A percentile compares a stretch with the other conserved stretches of the same genome.
phyloP scores from a whole-genome alignment of 2,888 invertebrate species.

The Drosophila meridionalis region DNA sequence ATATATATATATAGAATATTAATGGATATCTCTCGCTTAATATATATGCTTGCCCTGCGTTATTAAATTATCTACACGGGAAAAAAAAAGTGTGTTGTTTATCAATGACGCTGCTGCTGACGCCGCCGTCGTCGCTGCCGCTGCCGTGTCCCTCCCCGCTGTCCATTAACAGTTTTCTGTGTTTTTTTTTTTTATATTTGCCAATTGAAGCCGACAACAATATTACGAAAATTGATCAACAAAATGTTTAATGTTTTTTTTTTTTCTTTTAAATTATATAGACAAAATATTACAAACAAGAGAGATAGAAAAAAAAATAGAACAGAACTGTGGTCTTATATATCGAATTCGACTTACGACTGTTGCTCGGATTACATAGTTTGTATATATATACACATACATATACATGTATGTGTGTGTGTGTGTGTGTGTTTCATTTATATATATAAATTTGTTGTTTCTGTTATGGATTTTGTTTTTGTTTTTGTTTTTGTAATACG shows the following conservation, averaged over 20 bases:
- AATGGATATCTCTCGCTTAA: slow-evolving; percentile 28
- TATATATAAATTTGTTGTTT: slow-evolving; percentile 41
- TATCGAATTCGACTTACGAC: slow-evolving; percentile 42
- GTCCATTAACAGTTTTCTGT: slow-evolving; percentile 4
- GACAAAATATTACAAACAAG: slow-evolving; percentile 38
- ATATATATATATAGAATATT: slow-evolving; percentile 18
- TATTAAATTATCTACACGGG: slow-evolving; percentile 33
- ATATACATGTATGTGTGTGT: slow-evolving; percentile 17
- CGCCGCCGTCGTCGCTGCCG: background rate
- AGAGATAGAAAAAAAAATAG: slow-evolving; percentile 13
- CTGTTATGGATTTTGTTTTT: slow-evolving; percentile 24
- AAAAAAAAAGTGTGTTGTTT: slow-evolving; percentile 12
- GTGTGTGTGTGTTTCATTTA: slow-evolving; percentile 19
- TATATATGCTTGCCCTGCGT: slow-evolving; percentile 37
- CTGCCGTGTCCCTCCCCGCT: slow-evolving; percentile 13
- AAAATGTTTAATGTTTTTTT: slow-evolving; percentile 36
- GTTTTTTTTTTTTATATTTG: background rate
- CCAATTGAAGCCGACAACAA: slow-evolving; percentile 42
- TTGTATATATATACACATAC: slow-evolving; percentile 14
- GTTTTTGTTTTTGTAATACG: slow-evolving; percentile 45
- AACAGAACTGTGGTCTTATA: slow-evolving; percentile 28
- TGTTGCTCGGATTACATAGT: slow-evolving; percentile 36
- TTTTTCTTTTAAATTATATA: slow-evolving; percentile 13
- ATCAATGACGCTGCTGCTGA: slow-evolving; percentile 27
- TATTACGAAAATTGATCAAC: slow-evolving; percentile 46